These are phyloP conservation scores for Schrankia costaestrigalis DNA, from an alignment of 2,888 invertebrate species.

Conservation along the genomic window DNA sequence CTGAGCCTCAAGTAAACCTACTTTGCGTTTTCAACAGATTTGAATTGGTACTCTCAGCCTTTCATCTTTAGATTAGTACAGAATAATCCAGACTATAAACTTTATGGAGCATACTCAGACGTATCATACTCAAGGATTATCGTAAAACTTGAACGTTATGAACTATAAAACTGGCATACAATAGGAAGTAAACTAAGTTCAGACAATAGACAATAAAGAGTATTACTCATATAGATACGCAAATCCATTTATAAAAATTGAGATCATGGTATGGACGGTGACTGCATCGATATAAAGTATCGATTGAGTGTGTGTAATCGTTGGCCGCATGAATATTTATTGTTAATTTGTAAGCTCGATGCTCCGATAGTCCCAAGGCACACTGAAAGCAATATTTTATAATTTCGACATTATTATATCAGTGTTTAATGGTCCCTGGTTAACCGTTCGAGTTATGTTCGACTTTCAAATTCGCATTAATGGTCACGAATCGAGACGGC, in stretches of 20 bases:
- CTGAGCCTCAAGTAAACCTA: constrained; percentile 3
- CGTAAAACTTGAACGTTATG: constrained; percentile 8
- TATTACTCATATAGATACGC: constrained; percentile 30
- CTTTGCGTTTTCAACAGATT: constrained; percentile 3
- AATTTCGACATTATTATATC: constrained; percentile 61
- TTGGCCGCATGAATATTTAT: constrained; percentile 69
- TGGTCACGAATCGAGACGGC: constrained; percentile 47
- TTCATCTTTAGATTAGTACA: constrained; percentile 16
- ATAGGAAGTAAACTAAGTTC: constrained; percentile 10
- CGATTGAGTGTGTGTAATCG: constrained; percentile 47
- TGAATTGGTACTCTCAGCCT: constrained; percentile 5
- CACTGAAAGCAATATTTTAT: constrained; percentile 62
- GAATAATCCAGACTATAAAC: constrained; percentile 15
- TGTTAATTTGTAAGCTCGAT: constrained; percentile 72
- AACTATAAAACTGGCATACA: constrained; percentile 14
- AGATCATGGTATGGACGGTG: constrained; percentile 39
- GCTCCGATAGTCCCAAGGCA: constrained; percentile 62
- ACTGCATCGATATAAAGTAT: constrained; percentile 30
- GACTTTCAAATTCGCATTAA: constrained; percentile 50
- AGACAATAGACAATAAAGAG: constrained; percentile 19
- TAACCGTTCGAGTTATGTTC: constrained; percentile 48
- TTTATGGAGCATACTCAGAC: constrained; percentile 11
- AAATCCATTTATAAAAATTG: constrained; percentile 39
- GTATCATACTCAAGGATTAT: constrained; percentile 11
- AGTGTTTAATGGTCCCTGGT: constrained; percentile 53